Evolutionary conservation across 2,797 vertebrate genomes (phyloP), one percentile per base, ranked within the genome.

Genomic region (Semotilus atromaculatus): DNA sequence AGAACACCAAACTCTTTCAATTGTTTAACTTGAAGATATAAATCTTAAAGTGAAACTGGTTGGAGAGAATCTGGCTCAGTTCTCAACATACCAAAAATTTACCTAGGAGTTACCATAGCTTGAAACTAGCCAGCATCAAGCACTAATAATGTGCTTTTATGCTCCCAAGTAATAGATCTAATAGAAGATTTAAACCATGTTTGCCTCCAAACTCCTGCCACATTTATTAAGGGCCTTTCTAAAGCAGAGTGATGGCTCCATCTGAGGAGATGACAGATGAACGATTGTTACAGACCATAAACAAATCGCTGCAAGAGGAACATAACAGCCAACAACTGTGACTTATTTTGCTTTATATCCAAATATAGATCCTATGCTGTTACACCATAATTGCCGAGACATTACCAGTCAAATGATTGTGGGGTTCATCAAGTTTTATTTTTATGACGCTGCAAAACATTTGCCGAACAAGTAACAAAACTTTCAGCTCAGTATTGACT

Each of bases 241-340:
- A 80, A 38, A 64, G 5, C 36, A 51, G 55, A 81, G 51, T 48
- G 81, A 86, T 73, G 36, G 29, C 48, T 78, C 4, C 16, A 21
- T 40, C 51, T 23, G 48, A 79, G 68, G 34, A 62, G 68, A 75
- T 36, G 73, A 84, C 79, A 75, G 40, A 75, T 7, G 11, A 82
- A 55, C 34, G 26, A 31, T 45, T 4, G 73, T 48, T 79, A 40
- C 11, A 68, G 62, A 84, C 29, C 23, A 76, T 82, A 85, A 86
- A 82, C 79, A 85, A 86, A 82, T 82, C 68, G 21, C 43, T 58
- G 34, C 13, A 76, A 64, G 34, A 80, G 64, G 26, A 43, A 58
- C 36, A 55, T 45, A 34, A 72, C 45, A 66, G 40, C 43, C 26
- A 43, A 62, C 53, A 31, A 70, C 31, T 62, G 10, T 38, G 40